Conservation (phyloP, 2,113 vertebrate species). For the Hiodon tergisus region DNA sequence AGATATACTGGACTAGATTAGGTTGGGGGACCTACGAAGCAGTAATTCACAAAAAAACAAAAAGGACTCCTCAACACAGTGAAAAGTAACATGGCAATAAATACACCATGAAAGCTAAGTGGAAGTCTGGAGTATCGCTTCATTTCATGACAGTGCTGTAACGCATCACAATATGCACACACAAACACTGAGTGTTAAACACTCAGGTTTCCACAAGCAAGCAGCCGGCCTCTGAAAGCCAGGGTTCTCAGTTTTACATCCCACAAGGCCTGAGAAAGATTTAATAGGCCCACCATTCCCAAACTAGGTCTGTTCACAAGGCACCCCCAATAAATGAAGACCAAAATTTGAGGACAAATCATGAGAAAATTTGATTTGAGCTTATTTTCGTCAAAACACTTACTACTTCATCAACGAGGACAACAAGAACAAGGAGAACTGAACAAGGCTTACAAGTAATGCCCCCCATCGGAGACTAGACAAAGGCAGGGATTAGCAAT, state of each 20-base stretch:
- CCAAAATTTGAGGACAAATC: constrained; percentile 40
- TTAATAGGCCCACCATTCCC: background rate
- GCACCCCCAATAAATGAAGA: background rate
- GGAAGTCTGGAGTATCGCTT: background rate
- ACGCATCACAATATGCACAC: background rate
- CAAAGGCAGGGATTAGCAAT: constrained; percentile 43
- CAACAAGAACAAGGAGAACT: constrained; percentile 1
- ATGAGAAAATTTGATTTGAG: constrained; percentile 39
- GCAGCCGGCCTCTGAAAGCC: background rate
- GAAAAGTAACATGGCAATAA: constrained; percentile 1
- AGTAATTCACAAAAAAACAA: no score
- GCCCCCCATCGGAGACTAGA: background rate
- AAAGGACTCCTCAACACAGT: background rate
- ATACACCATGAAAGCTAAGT: background rate
- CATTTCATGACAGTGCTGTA: background rate
- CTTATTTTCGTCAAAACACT: constrained; percentile 29
- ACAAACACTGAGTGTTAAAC: background rate
- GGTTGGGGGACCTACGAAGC: background rate
- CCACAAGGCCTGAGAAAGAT: constrained; percentile 2
- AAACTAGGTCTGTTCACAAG: background rate
- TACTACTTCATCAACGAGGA: constrained; percentile 5
- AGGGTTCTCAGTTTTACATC: background rate
- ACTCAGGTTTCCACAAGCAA: background rate
- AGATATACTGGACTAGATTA: background rate
- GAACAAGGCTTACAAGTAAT: background rate